Base-by-base conservation (phyloP, 1,140 invertebrate genomes). In the Melipona quadrifasciata region DNA sequence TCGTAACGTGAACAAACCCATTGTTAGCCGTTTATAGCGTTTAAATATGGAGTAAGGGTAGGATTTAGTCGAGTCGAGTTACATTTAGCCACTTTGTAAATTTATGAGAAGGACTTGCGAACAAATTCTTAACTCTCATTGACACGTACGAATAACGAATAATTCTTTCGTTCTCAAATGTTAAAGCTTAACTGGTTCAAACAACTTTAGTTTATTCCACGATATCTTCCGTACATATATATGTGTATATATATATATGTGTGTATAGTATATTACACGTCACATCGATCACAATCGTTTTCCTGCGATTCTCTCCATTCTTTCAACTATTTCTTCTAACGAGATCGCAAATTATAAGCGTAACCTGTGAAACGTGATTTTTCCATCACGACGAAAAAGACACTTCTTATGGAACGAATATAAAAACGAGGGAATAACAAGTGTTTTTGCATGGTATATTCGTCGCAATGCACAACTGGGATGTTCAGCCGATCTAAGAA, bases 361-460 rank as follows among this genome's bases (percentile, higher is more conserved):
- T 19, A n/a, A 67, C 3, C 53, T 19, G 47, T 75, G 73, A 21
- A 31, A 71, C 27, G 6, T 51, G 67, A 61, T 27, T 39, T 19
- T 19, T 51, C 39, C 71, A 24, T 57, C 17, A 39, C 31, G 55
- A 39, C 34, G 55, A 57, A 27, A 57, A 75, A 21, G 51, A 58
- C 27, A 24, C 14, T n/a, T 39, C n/a, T 17, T 53, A 27, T 10
- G 1, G 21, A 24, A 27, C 34, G 0, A 19, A 31, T 8, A 4
- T 58, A 17, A 24, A 47, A 65, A 61, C 77, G 72, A 64, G 61
- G 68, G 53, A 75, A 53, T 80, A 64, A 47, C 5, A 61, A n/a
- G 34, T 58, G 27, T 75, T 19, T 27, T 58, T 57, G 34, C 3
- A 47, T 47, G 5, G 24, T 11, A 70, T 31, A 24, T 85, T 84